A percentile compares a stretch with the other conserved stretches of the same genome.
Evolutionary conservation across 2,113 vertebrate genomes (phyloP).

Genomic region (Myanophis thanlyinensis): DNA sequence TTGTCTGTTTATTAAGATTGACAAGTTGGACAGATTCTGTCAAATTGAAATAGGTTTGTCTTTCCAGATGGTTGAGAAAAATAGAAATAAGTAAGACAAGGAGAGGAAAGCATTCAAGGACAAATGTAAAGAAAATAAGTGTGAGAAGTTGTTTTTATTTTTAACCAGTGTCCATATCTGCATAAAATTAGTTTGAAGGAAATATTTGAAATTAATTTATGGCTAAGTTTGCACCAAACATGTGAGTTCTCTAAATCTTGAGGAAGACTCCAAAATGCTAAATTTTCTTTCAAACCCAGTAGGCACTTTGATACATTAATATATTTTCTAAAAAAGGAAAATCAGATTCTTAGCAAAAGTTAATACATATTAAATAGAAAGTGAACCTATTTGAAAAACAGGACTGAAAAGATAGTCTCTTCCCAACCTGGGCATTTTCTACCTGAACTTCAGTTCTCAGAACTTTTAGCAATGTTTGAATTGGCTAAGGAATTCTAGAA

Average conservation of each 20-base stretch:
- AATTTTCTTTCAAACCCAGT: too few relatives aligned
- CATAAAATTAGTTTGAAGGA: neutral
- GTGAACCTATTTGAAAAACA: neutral
- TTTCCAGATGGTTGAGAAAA: neutral
- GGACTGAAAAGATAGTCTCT: neutral
- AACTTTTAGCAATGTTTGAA: too few relatives aligned
- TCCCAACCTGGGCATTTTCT: too few relatives aligned
- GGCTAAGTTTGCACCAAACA: neutral
- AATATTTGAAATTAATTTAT: neutral
- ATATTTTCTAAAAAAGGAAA: neutral
- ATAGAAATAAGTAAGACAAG: neutral
- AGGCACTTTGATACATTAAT: neutral
- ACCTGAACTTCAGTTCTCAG: too few relatives aligned
- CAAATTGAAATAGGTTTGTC: neutral
- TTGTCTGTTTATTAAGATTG: slow-evolving; percentile 8
- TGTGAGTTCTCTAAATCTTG: too few relatives aligned
- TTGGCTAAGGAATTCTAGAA: too few relatives aligned
- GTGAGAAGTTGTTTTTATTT: neutral
- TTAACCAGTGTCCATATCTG: neutral
- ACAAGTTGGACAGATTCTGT: neutral
- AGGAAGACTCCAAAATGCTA: too few relatives aligned
- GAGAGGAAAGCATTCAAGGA: slow-evolving; percentile 10
- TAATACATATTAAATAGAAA: neutral
- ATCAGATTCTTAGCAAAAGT: neutral
- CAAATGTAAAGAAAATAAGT: neutral